phyloP scores from a whole-genome alignment of 2,113 vertebrate genomes.

The Nesogale talazaci region DNA sequence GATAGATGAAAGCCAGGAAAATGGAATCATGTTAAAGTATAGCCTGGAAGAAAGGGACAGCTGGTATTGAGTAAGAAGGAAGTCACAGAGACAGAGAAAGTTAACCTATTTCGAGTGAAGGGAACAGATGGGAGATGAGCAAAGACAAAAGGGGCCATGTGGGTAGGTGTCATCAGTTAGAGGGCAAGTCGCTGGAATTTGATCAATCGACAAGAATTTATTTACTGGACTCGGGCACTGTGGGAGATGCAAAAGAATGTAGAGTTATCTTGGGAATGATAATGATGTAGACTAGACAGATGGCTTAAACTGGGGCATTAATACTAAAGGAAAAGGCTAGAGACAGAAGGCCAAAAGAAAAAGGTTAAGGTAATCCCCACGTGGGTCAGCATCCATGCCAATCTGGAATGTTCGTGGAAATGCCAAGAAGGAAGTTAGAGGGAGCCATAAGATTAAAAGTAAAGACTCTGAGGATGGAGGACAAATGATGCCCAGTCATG shows the following conservation, averaged over 20 bases:
- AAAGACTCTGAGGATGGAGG: conserved; percentile 16
- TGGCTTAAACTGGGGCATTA: conserved; percentile 67
- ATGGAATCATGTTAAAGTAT: conserved; percentile 19
- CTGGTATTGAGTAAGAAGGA: conserved; percentile 36
- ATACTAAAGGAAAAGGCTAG: conserved; percentile 40
- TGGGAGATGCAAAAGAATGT: conserved; percentile 70
- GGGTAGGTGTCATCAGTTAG: conserved; percentile 71
- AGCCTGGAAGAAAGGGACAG: conserved; percentile 60
- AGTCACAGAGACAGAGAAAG: conserved; percentile 62
- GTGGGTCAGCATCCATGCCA: conserved; percentile 30
- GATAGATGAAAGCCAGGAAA: conserved; percentile 28
- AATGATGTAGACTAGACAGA: conserved; percentile 71
- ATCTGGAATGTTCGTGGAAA: conserved; percentile 33
- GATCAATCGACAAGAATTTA: conserved; percentile 77
- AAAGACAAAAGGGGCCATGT: conserved; percentile 55
- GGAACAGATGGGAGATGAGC: conserved; percentile 73
- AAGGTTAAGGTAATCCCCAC: conserved; percentile 53
- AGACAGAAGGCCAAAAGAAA: conserved; percentile 69
- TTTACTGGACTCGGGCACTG: conserved; percentile 71
- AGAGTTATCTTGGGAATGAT: conserved; percentile 68
- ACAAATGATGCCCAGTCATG: neutral
- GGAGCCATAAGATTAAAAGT: conserved; percentile 30
- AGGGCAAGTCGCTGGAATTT: conserved; percentile 67
- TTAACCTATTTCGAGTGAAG: conserved; percentile 60
- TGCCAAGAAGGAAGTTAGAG: conserved; percentile 32